Conservation (phyloP, 2,113 vertebrate genomes). For the Dinomys branickii region DNA sequence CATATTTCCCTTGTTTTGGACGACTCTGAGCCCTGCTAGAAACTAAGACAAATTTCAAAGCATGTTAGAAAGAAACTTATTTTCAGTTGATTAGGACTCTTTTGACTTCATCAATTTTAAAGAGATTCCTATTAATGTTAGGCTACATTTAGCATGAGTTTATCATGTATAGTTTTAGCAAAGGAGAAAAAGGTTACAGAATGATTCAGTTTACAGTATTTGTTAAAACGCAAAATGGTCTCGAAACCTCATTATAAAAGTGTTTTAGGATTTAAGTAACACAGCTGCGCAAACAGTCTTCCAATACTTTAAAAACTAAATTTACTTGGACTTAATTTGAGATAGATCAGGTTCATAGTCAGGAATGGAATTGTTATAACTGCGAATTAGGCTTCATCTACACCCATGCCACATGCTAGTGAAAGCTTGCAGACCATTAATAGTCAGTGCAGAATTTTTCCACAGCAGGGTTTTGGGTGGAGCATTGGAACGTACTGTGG, state of each 20-base stretch:
- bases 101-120: neutral
- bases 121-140: neutral
- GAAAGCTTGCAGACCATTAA: neutral
- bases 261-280: constrained; percentile 36
- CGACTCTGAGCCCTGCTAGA: neutral
- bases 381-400: neutral
- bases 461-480: neutral
- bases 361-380: constrained; percentile 45
- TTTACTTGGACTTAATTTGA: constrained; percentile 53
- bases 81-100: neutral
- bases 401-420: neutral
- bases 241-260: neutral
- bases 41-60: neutral
- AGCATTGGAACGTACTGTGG: neutral
- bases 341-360: constrained; percentile 38
- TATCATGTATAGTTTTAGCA: neutral
- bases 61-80: neutral
- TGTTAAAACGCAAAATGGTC: constrained; percentile 29
- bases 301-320: constrained; percentile 39
- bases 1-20: neutral
- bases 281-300: constrained; percentile 26
- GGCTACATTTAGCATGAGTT: neutral
- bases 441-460: neutral
- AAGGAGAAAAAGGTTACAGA: constrained; percentile 17
- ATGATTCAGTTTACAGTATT: constrained; percentile 18